Evolutionary conservation across 1,140 invertebrate genomes (phyloP), one percentile per base, ranked within the genome.

Genomic region (Adelges cooleyi): DNA sequence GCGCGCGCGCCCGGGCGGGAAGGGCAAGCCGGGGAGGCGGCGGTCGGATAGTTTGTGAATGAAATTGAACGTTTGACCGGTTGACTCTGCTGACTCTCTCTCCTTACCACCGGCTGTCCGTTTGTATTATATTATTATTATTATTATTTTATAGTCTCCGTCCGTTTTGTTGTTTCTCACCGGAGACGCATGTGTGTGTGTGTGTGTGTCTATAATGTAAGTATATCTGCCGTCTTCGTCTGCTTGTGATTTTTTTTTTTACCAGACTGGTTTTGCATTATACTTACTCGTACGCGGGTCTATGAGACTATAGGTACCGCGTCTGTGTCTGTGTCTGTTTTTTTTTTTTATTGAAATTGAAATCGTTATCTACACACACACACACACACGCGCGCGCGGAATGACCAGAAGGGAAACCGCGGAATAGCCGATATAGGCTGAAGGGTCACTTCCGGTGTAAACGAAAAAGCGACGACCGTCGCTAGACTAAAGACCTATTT

Each of bases 51-150:
- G 54, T 40, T 62, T 62, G 56, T 62, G 56, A 62, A 62, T 62
- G 56, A 62, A 62, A 62, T 33, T 29, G 42, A 62, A 62, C 25
- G 42, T 62, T 22, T 15, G 42, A 62, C 56, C 56, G 56, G 56
- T 62, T 62, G 44, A 40, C n/a, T 11, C 5, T 8, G 56, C 8
- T 15, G 29, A 44, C 56, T 46, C 42, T 48, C 27, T 62, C 56
- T 33, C 42, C 42, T 13, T 23, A 3, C 40, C 10, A 4, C 10
- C 4, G 40, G 3, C 10, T 4, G 40, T 17, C 10, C 40, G n/a
- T n/a, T 44, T 33, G 29, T 33, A 6, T 33, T 33, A 33, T 33
- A 33, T 33, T 33, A 33, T 33, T 11, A 6, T 6, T 33, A 33
- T 33, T 11, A 6, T 6, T 33, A 33, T 33, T 40, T 40, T 44